These are phyloP conservation scores for Hemitrygon akajei DNA, from an alignment of 2,797 vertebrate species.

Conservation along the genomic window DNA sequence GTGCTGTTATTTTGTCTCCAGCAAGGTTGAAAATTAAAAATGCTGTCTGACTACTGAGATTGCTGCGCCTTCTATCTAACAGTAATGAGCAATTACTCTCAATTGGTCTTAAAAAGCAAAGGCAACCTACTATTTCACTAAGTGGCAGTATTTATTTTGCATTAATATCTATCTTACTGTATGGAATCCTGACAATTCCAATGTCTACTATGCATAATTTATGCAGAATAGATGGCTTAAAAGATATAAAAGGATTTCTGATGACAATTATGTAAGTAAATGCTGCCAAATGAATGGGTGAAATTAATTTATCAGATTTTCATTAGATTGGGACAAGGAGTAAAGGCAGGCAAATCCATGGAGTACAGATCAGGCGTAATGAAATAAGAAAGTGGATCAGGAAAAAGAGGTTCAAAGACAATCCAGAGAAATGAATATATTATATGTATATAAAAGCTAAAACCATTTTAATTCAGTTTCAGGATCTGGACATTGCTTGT, in stretches of 20 bases:
- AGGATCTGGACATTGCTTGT: too few relatives aligned
- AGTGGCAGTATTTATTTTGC: background rate
- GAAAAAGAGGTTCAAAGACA: background rate
- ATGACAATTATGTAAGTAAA: background rate
- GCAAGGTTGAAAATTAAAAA: background rate
- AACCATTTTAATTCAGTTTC: background rate
- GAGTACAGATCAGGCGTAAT: background rate
- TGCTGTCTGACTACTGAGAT: background rate
- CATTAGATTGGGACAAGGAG: background rate
- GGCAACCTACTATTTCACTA: background rate
- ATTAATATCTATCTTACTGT: background rate
- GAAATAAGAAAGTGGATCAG: background rate
- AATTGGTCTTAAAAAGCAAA: background rate
- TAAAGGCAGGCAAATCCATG: background rate
- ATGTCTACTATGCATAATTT: background rate
- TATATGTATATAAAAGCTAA: background rate
- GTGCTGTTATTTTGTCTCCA: background rate
- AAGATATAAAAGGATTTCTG: background rate
- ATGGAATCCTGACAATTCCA: background rate
- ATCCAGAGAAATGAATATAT: background rate
- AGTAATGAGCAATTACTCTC: background rate
- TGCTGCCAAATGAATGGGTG: background rate
- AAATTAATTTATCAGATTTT: constrained; percentile 20
- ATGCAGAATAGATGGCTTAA: background rate
- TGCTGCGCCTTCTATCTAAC: background rate